Evolutionary conservation across 2,888 invertebrate genomes (phyloP).

Genomic region (Tinea pellionella): DNA sequence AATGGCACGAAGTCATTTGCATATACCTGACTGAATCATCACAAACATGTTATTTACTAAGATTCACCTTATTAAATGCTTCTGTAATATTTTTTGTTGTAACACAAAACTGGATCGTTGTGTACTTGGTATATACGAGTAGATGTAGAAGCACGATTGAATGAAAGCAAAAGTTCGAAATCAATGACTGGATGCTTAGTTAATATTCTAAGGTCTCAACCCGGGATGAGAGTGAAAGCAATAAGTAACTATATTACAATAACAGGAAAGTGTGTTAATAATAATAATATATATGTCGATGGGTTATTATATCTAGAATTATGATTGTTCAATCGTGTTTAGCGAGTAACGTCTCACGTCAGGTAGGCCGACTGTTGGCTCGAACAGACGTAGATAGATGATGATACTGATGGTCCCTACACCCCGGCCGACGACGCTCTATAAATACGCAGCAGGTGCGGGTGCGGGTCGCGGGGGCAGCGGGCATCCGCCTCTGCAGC

Average conservation of each 20-base stretch:
- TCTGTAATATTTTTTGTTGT: background rate
- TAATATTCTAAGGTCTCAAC: conserved; percentile 1
- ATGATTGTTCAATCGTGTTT: conserved; percentile 6
- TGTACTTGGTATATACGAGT: background rate
- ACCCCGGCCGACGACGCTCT: conserved; percentile 47
- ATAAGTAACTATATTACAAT: conserved; percentile 18
- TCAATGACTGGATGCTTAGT: conserved; percentile 7
- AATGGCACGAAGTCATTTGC: background rate
- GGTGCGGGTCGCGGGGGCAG: conserved; percentile 20
- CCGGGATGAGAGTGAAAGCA: conserved; percentile 52
- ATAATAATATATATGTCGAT: background rate
- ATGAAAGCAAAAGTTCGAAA: conserved; percentile 8
- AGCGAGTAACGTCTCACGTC: conserved; percentile 12
- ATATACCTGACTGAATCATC: background rate
- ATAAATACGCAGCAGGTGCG: conserved; percentile 68
- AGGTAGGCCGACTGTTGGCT: conserved; percentile 16
- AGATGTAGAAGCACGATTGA: background rate
- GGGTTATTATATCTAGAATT: background rate
- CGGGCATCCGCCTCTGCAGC: background rate
- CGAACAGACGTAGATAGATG: conserved; percentile 31
- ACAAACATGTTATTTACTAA: background rate
- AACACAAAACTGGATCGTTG: background rate
- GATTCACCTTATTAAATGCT: background rate
- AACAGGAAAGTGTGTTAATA: background rate
- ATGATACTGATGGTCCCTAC: conserved; percentile 29